Conservation (phyloP, 2,113 vertebrate species). For the Scopus umbretta region DNA sequence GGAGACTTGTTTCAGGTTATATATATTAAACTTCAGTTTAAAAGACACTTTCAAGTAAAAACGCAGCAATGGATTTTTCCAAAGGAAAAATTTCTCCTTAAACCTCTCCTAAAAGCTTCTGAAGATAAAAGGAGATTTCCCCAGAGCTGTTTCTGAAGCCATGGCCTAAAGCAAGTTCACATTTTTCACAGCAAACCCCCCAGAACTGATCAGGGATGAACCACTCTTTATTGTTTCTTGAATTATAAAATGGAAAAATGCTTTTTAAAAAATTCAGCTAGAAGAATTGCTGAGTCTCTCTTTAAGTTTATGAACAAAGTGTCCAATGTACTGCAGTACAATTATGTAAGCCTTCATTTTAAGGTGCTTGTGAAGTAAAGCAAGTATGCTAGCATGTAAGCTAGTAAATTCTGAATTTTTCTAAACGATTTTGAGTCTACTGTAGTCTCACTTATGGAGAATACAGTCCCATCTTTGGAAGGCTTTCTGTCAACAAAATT, state of each 20-base stretch:
- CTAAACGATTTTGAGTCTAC: neutral
- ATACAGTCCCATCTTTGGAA: neutral
- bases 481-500: neutral
- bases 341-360: neutral
- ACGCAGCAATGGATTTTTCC: neutral
- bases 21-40: neutral
- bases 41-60: neutral
- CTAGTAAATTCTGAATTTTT: neutral
- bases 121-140: slow-evolving; percentile 47
- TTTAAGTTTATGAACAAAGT: neutral
- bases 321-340: neutral
- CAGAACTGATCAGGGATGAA: neutral
- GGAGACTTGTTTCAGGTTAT: neutral
- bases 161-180: slow-evolving; percentile 4
- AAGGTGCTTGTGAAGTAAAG: neutral
- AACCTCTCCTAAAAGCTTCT: neutral
- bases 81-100: neutral
- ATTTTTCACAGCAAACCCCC: neutral
- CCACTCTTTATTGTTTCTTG: neutral
- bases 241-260: neutral
- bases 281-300: neutral
- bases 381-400: neutral
- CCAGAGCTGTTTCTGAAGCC: slow-evolving; percentile 34
- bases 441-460: neutral
- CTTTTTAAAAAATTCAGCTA: neutral